A percentile compares a stretch with the other conserved stretches of the same genome.
phyloP scores from a whole-genome alignment of 1,140 invertebrate genomes.

The Condylostylus longicornis region DNA sequence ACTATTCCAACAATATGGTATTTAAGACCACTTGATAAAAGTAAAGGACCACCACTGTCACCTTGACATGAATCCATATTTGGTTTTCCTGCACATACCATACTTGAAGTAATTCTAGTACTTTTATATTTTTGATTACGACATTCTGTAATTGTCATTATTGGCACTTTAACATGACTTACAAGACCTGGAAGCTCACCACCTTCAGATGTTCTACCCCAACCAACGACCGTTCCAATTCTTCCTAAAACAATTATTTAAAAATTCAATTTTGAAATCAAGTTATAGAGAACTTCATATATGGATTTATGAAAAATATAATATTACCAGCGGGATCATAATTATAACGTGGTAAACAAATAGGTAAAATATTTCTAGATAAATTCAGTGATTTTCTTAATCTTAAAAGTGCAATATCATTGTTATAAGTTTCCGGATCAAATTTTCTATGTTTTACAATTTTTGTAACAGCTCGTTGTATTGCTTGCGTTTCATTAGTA shows the following conservation, averaged over 20 bases:
- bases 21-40: conserved; percentile 53
- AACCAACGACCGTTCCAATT: conserved; percentile 58
- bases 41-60: conserved; percentile 65
- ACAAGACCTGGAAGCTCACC: conserved; percentile 62
- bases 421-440: conserved; percentile 69
- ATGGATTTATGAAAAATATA: background rate
- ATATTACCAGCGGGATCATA: conserved; percentile 58
- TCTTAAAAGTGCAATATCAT: conserved; percentile 68
- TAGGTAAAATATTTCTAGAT: conserved; percentile 60
- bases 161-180: conserved; percentile 71
- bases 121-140: conserved; percentile 66
- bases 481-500: conserved; percentile 54
- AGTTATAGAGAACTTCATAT: background rate
- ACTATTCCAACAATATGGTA: conserved; percentile 57
- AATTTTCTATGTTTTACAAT: conserved; percentile 67
- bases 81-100: conserved; percentile 63
- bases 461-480: conserved; percentile 61
- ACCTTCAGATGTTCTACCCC: conserved; percentile 66
- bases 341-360: conserved; percentile 54
- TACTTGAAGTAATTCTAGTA: conserved; percentile 61
- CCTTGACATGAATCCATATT: conserved; percentile 73
- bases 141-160: conserved; percentile 60
- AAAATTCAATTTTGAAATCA: background rate
- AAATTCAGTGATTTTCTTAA: conserved; percentile 60
- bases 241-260: conserved; percentile 14